These are phyloP conservation scores for Rhabdophis nuchalis DNA, from an alignment of 2,797 vertebrate species.

Conservation along the genomic window DNA sequence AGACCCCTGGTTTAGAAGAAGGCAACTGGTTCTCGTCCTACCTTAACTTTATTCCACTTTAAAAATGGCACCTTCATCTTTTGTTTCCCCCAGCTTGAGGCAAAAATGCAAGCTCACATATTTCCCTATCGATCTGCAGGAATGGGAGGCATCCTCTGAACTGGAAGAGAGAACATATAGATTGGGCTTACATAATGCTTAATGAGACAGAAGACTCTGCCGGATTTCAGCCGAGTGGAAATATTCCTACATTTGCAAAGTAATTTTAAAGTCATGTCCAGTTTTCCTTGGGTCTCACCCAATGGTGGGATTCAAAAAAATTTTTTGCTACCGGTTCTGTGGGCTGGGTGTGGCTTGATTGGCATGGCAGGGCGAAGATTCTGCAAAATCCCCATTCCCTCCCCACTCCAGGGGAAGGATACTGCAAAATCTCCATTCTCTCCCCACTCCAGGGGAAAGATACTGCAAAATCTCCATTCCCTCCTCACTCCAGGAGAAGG, in stretches of 20 bases:
- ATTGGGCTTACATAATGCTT: background rate
- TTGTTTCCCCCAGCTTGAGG: background rate
- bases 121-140: background rate
- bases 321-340: no score
- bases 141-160: background rate
- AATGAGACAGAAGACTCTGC: background rate
- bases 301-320: background rate
- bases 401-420: no score
- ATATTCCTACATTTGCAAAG: constrained; percentile 23
- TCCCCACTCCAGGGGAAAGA: no score
- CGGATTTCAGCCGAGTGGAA: constrained; percentile 1
- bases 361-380: no score
- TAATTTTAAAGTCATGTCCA: background rate
- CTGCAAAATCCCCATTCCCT: no score
- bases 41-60: background rate
- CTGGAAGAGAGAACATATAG: background rate
- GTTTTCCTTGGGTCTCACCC: constrained; percentile 17
- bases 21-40: background rate
- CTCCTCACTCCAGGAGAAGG: no score
- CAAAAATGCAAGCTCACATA: no score
- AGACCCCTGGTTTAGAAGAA: no score
- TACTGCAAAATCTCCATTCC: no score
- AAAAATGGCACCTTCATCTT: background rate
- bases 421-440: no score
- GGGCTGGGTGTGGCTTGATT: no score